phyloP scores from a whole-genome alignment of 2,888 invertebrate species.

The Petrolisthes manimaculis region DNA sequence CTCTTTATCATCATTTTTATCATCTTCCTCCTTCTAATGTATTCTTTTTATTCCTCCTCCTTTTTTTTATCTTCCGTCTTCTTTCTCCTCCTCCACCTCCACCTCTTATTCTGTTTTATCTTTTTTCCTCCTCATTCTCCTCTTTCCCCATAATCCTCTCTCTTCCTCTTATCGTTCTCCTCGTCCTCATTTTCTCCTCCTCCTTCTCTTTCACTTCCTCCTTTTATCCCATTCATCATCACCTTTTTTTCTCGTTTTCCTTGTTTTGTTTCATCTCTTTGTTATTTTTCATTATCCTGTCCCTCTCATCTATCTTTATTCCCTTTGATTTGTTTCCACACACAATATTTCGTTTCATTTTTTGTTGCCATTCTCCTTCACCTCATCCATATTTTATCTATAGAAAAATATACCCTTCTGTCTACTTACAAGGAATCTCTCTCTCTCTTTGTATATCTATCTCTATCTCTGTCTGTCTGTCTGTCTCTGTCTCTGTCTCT shows the following conservation, averaged over 20 bases:
- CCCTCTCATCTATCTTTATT: no score
- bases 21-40: neutral
- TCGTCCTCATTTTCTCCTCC: neutral
- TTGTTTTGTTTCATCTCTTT: no score
- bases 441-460: constrained; percentile 2
- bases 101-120: no score
- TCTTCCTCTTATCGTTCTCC: neutral
- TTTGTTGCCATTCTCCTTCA: no score
- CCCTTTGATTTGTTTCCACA: no score
- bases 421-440: no score
- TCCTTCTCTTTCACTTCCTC: neutral
- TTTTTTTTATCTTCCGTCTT: neutral
- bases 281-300: no score
- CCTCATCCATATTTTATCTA: no score
- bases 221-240: neutral
- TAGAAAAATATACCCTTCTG: no score
- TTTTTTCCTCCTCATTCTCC: constrained; percentile 8
- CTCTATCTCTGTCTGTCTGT: neutral
- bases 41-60: neutral
- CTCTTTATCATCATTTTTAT: neutral
- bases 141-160: neutral
- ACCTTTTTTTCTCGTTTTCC: neutral
- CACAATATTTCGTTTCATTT: no score
- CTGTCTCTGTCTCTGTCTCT: neutral
- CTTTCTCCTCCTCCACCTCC: neutral